These are phyloP conservation scores for Poecilia velifera DNA, from an alignment of 2,797 vertebrate genomes.

Conservation along the genomic window DNA sequence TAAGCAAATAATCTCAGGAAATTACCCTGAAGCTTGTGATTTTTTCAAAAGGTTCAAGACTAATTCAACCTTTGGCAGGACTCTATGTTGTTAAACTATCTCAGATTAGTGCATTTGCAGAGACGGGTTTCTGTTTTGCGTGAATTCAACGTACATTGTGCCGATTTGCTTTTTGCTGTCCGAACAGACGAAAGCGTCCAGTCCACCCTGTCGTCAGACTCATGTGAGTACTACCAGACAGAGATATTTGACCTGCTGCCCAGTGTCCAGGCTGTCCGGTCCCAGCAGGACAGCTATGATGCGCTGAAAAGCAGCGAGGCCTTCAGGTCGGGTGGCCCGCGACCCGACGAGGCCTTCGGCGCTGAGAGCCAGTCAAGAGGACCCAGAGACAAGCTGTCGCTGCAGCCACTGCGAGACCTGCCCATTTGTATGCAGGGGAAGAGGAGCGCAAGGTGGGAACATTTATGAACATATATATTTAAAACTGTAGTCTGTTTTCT, in stretches of 20 bases:
- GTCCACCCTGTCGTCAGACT: slow-evolving; percentile 63
- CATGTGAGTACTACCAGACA: slow-evolving; percentile 70
- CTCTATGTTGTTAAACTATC: neutral
- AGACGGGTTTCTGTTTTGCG: neutral
- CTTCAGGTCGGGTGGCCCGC: neutral
- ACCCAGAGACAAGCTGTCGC: slow-evolving; percentile 46
- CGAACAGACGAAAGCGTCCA: slow-evolving; percentile 63
- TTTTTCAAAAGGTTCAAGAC: neutral
- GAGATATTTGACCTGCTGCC: slow-evolving; percentile 76
- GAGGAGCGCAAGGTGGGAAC: slow-evolving; percentile 68
- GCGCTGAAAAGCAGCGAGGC: neutral
- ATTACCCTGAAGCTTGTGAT: neutral
- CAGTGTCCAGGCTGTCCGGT: slow-evolving; percentile 59
- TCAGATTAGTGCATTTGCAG: neutral
- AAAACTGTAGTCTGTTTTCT: neutral
- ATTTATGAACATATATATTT: neutral
- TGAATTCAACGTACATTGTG: neutral
- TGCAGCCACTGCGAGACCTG: slow-evolving; percentile 63
- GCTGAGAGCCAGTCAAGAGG: slow-evolving; percentile 21
- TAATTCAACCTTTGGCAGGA: neutral
- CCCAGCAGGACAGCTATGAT: slow-evolving; percentile 18
- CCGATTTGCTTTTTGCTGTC: slow-evolving; percentile 7
- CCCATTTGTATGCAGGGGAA: slow-evolving; percentile 73
- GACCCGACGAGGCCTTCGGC: neutral
- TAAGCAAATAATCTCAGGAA: neutral